phyloP scores from a whole-genome alignment of 2,797 vertebrate species.

The Galagoides demidoff region DNA sequence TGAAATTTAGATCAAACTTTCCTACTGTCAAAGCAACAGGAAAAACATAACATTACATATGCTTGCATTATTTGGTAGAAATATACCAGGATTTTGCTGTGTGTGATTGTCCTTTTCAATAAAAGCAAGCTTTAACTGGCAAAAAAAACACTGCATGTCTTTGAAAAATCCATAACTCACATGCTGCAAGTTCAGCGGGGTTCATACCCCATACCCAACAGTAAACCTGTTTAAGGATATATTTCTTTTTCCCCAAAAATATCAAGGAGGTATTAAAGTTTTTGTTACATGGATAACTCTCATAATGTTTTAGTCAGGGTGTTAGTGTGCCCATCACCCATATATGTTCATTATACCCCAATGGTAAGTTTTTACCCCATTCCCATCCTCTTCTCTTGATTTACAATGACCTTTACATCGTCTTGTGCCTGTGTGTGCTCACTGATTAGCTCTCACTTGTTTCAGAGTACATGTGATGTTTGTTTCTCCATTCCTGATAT shows the following conservation, averaged over 20 bases:
- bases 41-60: no score
- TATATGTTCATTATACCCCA: not conserved
- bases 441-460: not conserved
- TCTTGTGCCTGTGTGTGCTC: not conserved
- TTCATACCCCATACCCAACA: not conserved
- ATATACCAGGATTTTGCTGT: no score
- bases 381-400: not conserved
- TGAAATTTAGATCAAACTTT: no score
- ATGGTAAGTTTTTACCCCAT: not conserved
- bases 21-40: no score
- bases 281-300: not conserved
- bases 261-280: not conserved
- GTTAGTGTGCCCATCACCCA: not conserved
- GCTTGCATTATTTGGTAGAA: no score
- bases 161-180: slow-evolving; percentile 53
- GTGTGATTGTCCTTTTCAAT: not conserved
- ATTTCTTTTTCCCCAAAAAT: not conserved
- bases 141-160: not conserved
- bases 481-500: not conserved
- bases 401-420: not conserved
- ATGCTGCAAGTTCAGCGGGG: not conserved
- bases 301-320: not conserved
- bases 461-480: not conserved
- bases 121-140: not conserved
- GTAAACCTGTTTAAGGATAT: slow-evolving; percentile 11